Percentiles rank a stretch among this genome's conserved stretches.
Conservation (phyloP, 2,113 vertebrate species). For the Siniperca chuatsi region DNA sequence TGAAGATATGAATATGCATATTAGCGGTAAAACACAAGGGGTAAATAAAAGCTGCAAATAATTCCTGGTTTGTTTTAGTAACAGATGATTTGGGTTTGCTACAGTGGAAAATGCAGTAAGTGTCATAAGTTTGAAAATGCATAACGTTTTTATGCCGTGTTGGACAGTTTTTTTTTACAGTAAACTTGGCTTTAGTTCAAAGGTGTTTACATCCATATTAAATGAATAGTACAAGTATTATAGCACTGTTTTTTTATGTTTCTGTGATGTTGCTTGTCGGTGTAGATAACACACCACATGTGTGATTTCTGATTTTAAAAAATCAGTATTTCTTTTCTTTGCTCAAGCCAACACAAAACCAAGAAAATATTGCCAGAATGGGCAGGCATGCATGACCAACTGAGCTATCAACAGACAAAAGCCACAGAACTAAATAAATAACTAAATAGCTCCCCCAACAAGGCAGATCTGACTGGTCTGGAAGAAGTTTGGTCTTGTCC, state of each 20-base stretch:
- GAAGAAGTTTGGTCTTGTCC: background rate
- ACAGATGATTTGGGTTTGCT: conserved; percentile 12
- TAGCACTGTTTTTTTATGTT: background rate
- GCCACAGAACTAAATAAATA: background rate
- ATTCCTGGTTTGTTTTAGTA: background rate
- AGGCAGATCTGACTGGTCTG: background rate
- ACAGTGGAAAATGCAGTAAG: background rate
- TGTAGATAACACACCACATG: background rate
- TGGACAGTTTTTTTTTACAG: background rate
- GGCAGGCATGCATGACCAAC: background rate
- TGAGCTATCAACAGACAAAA: conserved; percentile 1
- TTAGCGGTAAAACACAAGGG: conserved; percentile 14
- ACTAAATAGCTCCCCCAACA: background rate
- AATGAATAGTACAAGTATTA: background rate
- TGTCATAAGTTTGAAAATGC: conserved; percentile 9
- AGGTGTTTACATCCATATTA: background rate
- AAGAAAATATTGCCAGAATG: background rate
- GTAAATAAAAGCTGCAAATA: conserved; percentile 32
- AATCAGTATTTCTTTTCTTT: background rate
- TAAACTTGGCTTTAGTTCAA: background rate
- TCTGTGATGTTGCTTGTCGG: background rate
- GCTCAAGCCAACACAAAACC: background rate
- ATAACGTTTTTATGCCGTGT: background rate
- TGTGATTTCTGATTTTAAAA: background rate
- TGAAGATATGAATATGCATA: conserved; percentile 51